A percentile compares a stretch with the other conserved stretches of the same genome.
These are phyloP conservation scores for Rhea americana DNA, from an alignment of 2,113 vertebrate species.

Conservation along the genomic window DNA sequence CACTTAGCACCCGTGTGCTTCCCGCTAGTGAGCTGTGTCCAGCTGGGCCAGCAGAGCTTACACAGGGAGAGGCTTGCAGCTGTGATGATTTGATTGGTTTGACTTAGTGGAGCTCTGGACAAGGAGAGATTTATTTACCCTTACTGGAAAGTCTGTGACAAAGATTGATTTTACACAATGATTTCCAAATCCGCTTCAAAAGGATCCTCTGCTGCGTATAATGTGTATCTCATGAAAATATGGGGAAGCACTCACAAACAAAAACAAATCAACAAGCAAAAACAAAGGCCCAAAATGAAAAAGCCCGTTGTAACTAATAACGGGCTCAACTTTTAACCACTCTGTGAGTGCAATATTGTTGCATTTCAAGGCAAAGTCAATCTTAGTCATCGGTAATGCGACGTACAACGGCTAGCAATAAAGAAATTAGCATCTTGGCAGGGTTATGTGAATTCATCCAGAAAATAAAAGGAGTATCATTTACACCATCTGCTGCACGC, in stretches of 20 bases:
- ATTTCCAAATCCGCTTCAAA: neutral
- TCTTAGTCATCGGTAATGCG: neutral
- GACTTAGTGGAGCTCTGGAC: rapidly evolving
- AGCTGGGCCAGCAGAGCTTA: too few species aligned
- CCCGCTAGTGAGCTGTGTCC: neutral
- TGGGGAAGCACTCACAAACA: neutral
- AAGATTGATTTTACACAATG: neutral
- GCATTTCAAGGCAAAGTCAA: neutral
- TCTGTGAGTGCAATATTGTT: neutral
- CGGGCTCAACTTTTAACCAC: neutral
- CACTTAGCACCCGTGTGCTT: rapidly evolving
- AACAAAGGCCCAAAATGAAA: neutral
- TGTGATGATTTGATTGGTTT: rapidly evolving
- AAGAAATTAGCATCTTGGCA: slow-evolving; percentile 2
- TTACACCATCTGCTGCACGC: slow-evolving; percentile 28
- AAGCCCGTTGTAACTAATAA: neutral
- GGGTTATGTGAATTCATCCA: neutral
- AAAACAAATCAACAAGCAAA: rapidly evolving
- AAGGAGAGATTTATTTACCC: neutral
- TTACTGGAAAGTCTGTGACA: neutral
- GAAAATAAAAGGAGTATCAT: slow-evolving; percentile 29
- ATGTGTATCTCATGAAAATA: neutral
- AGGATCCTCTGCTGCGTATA: neutral
- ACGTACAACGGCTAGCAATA: neutral
- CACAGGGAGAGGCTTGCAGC: rapidly evolving